Percentiles rank a stretch among this genome's conserved stretches.
Evolutionary conservation across 2,888 invertebrate genomes (phyloP).

Genomic region (Galerucella pusilla): DNA sequence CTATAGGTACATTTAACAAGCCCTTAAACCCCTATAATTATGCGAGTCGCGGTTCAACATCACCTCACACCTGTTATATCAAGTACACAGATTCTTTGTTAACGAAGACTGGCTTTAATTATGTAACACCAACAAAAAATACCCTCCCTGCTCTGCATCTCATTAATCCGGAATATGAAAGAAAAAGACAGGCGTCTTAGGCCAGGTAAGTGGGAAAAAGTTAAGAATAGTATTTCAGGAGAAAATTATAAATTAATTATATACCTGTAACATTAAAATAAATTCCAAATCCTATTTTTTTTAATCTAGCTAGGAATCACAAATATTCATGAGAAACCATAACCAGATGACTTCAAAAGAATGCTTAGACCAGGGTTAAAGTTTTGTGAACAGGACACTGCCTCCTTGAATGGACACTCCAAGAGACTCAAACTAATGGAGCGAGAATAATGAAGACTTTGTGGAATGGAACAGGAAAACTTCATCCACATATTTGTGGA

Average conservation of each 20-base stretch:
- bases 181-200: not conserved
- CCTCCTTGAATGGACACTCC: no score
- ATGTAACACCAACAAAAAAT: conserved; percentile 25
- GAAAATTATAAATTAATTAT: not conserved
- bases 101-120: conserved; percentile 27
- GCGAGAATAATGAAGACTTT: no score
- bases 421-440: no score
- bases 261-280: no score
- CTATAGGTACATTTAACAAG: conserved; percentile 28
- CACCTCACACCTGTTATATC: conserved; percentile 35
- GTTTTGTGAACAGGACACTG: no score
- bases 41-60: conserved; percentile 27
- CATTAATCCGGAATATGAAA: conserved; percentile 25
- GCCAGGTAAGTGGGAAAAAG: not conserved
- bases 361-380: no score
- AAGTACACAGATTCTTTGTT: conserved; percentile 32
- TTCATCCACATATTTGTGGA: no score
- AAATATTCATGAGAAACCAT: no score
- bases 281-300: no score
- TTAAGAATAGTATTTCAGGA: not conserved
- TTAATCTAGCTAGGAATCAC: no score
- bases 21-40: conserved; percentile 34
- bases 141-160: conserved; percentile 16
- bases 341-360: no score
- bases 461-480: no score